phyloP scores from a whole-genome alignment of 2,113 vertebrate species.

The Isichthys henryi region DNA sequence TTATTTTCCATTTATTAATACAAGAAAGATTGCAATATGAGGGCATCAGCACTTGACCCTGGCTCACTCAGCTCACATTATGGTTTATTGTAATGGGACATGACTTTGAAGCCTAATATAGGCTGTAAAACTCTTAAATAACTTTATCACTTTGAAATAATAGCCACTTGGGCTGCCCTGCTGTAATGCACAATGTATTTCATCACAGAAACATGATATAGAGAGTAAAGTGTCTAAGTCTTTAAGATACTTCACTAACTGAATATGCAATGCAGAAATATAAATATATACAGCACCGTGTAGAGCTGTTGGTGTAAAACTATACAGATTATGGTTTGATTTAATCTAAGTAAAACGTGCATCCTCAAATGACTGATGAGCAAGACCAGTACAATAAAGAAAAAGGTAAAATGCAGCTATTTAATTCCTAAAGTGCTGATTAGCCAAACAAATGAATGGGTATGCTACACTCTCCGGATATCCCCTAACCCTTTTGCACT shows the following conservation, averaged over 20 bases:
- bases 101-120: constrained; percentile 16
- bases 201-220: background rate
- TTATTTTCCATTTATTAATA: background rate
- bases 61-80: background rate
- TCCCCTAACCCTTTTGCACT: background rate
- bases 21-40: background rate
- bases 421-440: background rate
- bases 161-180: background rate
- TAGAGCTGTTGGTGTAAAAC: too few relatives aligned
- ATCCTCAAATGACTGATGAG: background rate
- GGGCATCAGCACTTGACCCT: background rate
- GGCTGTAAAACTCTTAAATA: background rate
- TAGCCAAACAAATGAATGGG: background rate
- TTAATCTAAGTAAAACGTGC: background rate
- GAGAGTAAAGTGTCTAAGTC: background rate
- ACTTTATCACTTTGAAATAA: background rate
- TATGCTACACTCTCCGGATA: background rate
- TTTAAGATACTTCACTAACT: background rate
- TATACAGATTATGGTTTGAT: background rate
- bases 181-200: background rate
- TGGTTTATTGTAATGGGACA: background rate
- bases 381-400: background rate
- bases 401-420: background rate
- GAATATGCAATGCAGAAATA: background rate
- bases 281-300: background rate